phyloP scores from a whole-genome alignment of 2,797 vertebrate species.

The Thaleichthys pacificus region DNA sequence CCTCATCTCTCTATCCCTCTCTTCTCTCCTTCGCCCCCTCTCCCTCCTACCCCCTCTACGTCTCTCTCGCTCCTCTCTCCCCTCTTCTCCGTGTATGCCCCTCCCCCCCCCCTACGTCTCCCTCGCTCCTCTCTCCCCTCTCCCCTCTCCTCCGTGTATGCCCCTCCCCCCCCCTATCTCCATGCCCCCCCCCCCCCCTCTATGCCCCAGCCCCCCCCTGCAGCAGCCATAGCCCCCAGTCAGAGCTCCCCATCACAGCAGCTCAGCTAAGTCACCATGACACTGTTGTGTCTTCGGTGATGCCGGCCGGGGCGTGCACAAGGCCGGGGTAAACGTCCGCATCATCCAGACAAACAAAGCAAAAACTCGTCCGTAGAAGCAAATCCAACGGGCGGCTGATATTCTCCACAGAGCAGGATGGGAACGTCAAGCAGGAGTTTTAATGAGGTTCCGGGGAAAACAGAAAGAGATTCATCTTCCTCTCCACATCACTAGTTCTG shows the following conservation, averaged over 20 bases:
- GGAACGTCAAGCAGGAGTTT: background rate
- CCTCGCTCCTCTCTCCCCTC: no score
- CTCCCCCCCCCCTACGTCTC: background rate
- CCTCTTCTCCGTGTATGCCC: background rate
- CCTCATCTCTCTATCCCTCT: slow-evolving; percentile 18
- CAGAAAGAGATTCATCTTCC: background rate
- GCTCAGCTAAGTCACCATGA: slow-evolving; percentile 17
- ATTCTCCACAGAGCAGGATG: background rate
- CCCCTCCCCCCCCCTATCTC: background rate
- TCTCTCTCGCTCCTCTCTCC: no score
- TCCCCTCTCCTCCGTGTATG: no score
- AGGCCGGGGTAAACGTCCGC: background rate
- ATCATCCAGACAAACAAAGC: background rate
- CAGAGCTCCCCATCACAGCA: slow-evolving; percentile 25
- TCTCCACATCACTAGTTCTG: background rate
- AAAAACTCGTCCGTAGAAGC: background rate
- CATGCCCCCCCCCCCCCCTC: background rate
- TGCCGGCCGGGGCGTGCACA: background rate
- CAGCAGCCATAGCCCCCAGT: slow-evolving; percentile 20
- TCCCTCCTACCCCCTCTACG: background rate
- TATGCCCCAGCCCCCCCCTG: no score
- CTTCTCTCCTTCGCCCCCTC: slow-evolving; percentile 10
- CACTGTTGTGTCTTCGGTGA: slow-evolving; percentile 13
- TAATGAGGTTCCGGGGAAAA: no score
- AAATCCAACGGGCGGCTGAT: background rate